Evolutionary conservation across 1,140 invertebrate species (phyloP), one percentile per base, ranked within the genome.

Genomic region (Monomorium pharaonis): DNA sequence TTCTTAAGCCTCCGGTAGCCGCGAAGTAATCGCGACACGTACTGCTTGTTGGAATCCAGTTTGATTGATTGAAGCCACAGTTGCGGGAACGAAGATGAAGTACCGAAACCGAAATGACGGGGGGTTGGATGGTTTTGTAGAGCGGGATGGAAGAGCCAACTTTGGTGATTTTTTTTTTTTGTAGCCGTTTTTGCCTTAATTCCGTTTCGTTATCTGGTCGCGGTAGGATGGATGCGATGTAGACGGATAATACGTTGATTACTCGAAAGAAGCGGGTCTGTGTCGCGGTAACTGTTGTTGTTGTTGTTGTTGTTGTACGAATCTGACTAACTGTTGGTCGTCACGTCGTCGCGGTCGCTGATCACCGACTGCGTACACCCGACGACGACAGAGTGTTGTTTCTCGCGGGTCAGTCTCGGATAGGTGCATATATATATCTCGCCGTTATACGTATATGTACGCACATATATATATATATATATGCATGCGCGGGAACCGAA

Each of bases 11-110:
- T 94, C 91, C 93, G 92, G 91, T 95, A 95, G 94, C 94, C 94
- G 94, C 94, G 94, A 94, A 95, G 94, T 90, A 95, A 94, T 94
- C 94, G 94, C 94, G 94, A 95, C 94, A 95, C 91, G 92, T 93
- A 95, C 90, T 95, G 94, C 93, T 95, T 94, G 92, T 95, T 95
- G 94, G 94, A 94, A 95, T 95, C 94, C 94, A 95, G 94, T 93
- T 95, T 95, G 94, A 93, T 89, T 93, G 92, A 91, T 95, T 94
- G 92, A 93, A 94, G 93, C 93, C 94, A 95, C 94, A 92, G 91
- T 94, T 94, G 87, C 90, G 78, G 54, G 84, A 89, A 91, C 69
- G 63, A 88, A 92, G 75, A 81, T 81, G 70, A 88, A 85, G 77
- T 89, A 89, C 85, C 76, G 65, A 91, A 88, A 86, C 65, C 81